Evolutionary conservation across 2,113 vertebrate genomes (phyloP).

Genomic region (Microcebus griseorufus): DNA sequence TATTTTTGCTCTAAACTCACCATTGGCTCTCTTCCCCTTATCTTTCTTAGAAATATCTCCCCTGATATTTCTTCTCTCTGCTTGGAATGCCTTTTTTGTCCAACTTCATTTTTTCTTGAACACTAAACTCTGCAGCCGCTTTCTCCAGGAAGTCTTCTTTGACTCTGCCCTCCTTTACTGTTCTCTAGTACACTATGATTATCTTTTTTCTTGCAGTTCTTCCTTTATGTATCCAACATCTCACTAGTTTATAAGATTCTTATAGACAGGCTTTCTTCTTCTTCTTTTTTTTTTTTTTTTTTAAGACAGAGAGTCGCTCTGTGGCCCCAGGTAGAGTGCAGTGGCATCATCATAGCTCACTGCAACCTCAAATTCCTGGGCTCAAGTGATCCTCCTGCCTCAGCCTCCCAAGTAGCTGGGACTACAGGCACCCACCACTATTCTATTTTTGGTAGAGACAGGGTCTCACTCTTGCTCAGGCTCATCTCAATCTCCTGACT

Average conservation of each 20-base stretch:
- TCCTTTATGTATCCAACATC: not conserved
- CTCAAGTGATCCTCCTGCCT: no score
- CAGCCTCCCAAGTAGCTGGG: no score
- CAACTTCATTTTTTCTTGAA: conserved; percentile 12
- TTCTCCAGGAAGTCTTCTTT: conserved; percentile 2
- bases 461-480: no score
- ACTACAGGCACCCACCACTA: no score
- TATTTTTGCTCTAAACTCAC: not conserved
- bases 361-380: no score
- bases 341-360: no score
- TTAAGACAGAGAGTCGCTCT: no score
- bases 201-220: not conserved
- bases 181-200: not conserved
- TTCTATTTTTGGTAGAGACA: no score
- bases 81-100: not conserved
- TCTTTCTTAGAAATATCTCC: no score
- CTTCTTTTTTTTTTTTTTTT: no score
- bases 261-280: not conserved
- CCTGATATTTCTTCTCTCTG: not conserved
- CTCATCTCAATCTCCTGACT: no score
- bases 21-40: not conserved
- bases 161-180: not conserved
- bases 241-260: not conserved
- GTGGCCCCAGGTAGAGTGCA: no score
- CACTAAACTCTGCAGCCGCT: not conserved